Evolutionary conservation across 2,113 vertebrate species (phyloP).

Genomic region (Rhegmatorhina hoffmannsi): DNA sequence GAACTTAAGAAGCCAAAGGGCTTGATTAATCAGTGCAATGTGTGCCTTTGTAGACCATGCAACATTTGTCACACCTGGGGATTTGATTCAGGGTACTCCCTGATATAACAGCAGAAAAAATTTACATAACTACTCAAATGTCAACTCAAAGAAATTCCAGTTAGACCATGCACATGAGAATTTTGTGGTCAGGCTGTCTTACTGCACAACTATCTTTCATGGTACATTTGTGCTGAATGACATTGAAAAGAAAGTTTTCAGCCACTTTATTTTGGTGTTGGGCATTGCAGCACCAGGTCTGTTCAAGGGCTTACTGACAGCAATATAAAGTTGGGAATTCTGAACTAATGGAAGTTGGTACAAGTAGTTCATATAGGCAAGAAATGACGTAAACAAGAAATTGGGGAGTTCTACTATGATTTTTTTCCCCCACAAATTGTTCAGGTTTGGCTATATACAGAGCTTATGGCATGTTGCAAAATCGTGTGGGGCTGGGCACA

Average conservation of each 20-base stretch:
- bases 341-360: neutral
- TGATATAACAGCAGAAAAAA: neutral
- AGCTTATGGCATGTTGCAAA: neutral
- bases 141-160: neutral
- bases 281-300: neutral
- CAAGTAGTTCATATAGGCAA: neutral
- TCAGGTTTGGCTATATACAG: neutral
- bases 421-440: fast-evolving
- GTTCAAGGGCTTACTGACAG: neutral
- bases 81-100: neutral
- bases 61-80: neutral
- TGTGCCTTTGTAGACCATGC: neutral
- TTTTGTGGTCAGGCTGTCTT: neutral
- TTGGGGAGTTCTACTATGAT: neutral
- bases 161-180: neutral
- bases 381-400: neutral
- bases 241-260: neutral
- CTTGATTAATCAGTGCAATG: neutral
- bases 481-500: neutral
- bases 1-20: neutral
- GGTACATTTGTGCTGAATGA: neutral
- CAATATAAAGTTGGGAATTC: neutral
- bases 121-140: neutral
- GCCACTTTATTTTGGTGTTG: neutral
- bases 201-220: neutral